A percentile compares a stretch with the other conserved stretches of the same genome.
phyloP scores from a whole-genome alignment of 2,888 invertebrate genomes.

The Apotomis capreana region DNA sequence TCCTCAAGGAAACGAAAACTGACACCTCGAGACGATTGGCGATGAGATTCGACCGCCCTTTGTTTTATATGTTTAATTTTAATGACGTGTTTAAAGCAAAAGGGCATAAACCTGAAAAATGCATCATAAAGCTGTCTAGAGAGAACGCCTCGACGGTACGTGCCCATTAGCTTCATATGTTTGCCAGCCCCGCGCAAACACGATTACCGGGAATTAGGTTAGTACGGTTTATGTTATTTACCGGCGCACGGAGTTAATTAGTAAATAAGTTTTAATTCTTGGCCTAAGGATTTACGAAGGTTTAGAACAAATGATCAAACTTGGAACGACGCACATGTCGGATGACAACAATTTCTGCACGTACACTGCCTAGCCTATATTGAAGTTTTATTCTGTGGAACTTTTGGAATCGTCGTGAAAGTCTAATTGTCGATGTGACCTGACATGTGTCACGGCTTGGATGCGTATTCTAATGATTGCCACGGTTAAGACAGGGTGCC shows the following conservation, averaged over 20 bases:
- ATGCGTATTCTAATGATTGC: too few relatives aligned
- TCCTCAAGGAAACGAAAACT: too few relatives aligned
- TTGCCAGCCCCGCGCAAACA: slow-evolving; percentile 73
- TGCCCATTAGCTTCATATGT: slow-evolving; percentile 74
- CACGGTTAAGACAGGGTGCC: too few relatives aligned
- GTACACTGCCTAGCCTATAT: too few relatives aligned
- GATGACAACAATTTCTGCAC: too few relatives aligned
- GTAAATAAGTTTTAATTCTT: slow-evolving; percentile 44
- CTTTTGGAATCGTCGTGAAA: too few relatives aligned
- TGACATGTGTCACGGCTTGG: too few relatives aligned
- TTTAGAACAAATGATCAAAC: neutral
- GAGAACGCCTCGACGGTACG: slow-evolving; percentile 49
- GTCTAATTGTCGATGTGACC: too few relatives aligned
- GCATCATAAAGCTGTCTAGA: slow-evolving; percentile 53
- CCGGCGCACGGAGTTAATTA: slow-evolving; percentile 51
- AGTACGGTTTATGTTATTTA: slow-evolving; percentile 75
- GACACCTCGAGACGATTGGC: too few relatives aligned
- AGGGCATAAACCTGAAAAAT: slow-evolving; percentile 33
- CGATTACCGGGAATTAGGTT: slow-evolving; percentile 79
- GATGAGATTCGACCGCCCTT: too few relatives aligned
- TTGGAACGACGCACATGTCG: too few relatives aligned
- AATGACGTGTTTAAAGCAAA: slow-evolving; percentile 20
- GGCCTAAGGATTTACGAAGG: slow-evolving; percentile 3
- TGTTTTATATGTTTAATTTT: slow-evolving; percentile 3
- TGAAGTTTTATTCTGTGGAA: too few relatives aligned